Percentiles rank a stretch among this genome's conserved stretches.
Conservation (phyloP, 2,113 vertebrate genomes). For the Toxotes jaculatrix region DNA sequence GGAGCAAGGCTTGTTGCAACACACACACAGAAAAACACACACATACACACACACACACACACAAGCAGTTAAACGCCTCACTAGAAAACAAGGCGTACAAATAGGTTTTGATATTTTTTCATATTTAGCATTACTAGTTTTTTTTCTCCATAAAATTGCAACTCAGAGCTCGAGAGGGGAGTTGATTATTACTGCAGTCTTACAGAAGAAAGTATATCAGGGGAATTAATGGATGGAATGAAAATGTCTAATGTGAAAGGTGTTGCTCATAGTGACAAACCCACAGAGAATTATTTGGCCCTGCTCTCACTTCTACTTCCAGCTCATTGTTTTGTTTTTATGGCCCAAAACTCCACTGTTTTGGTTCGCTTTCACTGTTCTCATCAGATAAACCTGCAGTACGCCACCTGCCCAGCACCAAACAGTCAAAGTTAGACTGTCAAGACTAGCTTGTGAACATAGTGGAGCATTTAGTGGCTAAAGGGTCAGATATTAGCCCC, state of each 20-base stretch:
- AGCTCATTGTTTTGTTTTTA: background rate
- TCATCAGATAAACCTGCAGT: background rate
- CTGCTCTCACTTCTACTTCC: background rate
- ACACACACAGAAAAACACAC: constrained; percentile 41
- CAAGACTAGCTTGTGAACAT: background rate
- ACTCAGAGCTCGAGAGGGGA: background rate
- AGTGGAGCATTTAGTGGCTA: background rate
- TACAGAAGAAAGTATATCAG: background rate
- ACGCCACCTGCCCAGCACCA: background rate
- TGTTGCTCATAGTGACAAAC: background rate
- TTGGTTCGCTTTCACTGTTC: background rate
- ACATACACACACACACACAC: constrained; percentile 36
- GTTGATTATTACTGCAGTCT: background rate
- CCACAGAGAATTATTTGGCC: background rate
- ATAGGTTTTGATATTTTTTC: constrained; percentile 53
- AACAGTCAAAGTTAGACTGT: background rate
- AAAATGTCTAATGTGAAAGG: too few species aligned
- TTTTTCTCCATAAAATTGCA: constrained; percentile 15
- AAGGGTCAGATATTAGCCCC: too few species aligned
- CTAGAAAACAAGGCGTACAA: constrained; percentile 59
- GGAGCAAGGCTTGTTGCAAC: constrained; percentile 66
- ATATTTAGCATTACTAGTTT: constrained; percentile 31
- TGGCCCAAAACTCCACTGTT: background rate
- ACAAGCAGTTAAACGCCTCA: constrained; percentile 51
- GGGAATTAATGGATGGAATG: background rate